Base-by-base conservation (phyloP, 1,140 invertebrate species). In the Ephestia elutella region DNA sequence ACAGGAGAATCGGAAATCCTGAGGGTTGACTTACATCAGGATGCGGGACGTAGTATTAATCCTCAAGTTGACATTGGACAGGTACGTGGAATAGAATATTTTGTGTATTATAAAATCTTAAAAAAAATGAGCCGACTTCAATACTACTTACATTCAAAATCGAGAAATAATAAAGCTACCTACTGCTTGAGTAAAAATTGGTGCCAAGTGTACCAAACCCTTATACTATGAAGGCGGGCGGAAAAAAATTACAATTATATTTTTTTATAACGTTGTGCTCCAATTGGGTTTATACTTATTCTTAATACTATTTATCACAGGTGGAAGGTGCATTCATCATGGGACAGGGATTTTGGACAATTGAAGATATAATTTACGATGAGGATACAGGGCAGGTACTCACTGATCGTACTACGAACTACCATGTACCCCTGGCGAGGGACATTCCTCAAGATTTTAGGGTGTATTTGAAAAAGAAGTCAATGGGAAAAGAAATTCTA, bases 371-470 rank as follows among this genome's bases (percentile, higher is more conserved):
- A 21, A 88, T 92, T 0, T 92, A 91, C 63, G 90, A 95, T 71
- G 74, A 89, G 8, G 70, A 90, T 30, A 93, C 92, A 32, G 95
- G 94, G 21, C 82, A 90, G 62, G 79, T 93, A 3, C 86, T 94
- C 0, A 95, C 94, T 8, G 90, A 93, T 70, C 90, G 93, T 65
- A 94, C 94, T 21, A 96, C 95, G 94, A 92, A 92, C 63, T 97
- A 96, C 80, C 94, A 95, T 75, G 91, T 94, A 2, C 95, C 95
- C 0, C 91, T 93, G 56, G 91, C 92, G 0, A 94, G 93, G 77
- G 95, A 96, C 72, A 96, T 97, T 64, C 95, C 95, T 8, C 89
- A 93, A 13, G 95, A 97, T 89, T 93, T 96, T 70, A 89, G 94
- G 48, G 89, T 96, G 15, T 91, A 92, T 30, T 90, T 97, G 48